Percentiles rank a stretch among this genome's conserved stretches.
phyloP scores from a whole-genome alignment of 1,140 invertebrate genomes.

The Meloidogyne hapla region DNA sequence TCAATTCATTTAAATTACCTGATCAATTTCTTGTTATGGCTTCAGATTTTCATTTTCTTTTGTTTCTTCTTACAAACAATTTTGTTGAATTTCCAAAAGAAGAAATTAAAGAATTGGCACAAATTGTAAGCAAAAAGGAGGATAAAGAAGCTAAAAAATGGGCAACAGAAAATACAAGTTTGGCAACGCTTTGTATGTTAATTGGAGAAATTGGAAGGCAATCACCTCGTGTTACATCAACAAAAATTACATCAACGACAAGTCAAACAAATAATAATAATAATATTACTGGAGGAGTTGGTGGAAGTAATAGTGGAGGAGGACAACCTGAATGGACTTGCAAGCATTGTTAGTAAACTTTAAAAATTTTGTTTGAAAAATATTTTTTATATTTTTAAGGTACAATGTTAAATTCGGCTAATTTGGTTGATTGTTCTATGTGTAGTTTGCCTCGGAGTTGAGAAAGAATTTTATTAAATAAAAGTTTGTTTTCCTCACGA shows the following conservation, averaged over 20 bases:
- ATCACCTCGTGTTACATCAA: background rate
- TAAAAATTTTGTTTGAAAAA: background rate
- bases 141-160: constrained; percentile 48
- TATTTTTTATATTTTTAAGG: background rate
- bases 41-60: constrained; percentile 60
- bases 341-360: background rate
- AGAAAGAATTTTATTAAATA: background rate
- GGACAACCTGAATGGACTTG: background rate
- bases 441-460: background rate
- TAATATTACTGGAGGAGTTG: background rate
- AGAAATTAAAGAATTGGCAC: constrained; percentile 44
- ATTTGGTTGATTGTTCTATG: background rate
- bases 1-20: constrained; percentile 35
- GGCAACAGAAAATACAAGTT: constrained; percentile 47
- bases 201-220: constrained; percentile 45
- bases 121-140: constrained; percentile 42
- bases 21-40: constrained; percentile 57
- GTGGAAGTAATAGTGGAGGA: background rate
- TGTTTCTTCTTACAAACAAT: constrained; percentile 59
- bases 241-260: background rate
- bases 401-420: background rate
- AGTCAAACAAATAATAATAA: background rate
- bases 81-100: constrained; percentile 47
- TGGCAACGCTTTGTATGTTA: constrained; percentile 48
- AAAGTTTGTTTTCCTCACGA: background rate